These are phyloP conservation scores for Allacma fusca DNA, from an alignment of 2,888 invertebrate genomes.

Conservation along the genomic window DNA sequence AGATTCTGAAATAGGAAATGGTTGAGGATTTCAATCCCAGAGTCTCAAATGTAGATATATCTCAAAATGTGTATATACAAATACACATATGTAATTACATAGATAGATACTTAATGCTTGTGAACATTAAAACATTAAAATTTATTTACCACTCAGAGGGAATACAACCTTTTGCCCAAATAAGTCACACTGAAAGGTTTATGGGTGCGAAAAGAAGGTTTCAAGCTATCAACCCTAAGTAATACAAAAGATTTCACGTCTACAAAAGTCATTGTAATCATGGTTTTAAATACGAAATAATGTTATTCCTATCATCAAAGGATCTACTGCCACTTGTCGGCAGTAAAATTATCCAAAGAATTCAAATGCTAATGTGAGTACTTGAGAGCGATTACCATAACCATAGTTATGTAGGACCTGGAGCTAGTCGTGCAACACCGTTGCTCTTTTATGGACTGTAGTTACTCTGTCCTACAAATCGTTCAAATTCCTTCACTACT, in stretches of 20 bases:
- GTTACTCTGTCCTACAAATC: too few species aligned
- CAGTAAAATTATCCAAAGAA: not conserved
- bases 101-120: not conserved
- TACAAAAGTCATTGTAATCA: conserved; percentile 3
- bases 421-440: too few species aligned
- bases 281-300: conserved; percentile 2
- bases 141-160: conserved; percentile 12
- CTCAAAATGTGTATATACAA: too few species aligned
- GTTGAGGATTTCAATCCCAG: too few species aligned
- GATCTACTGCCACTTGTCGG: conserved; percentile 3
- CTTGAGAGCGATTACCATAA: too few species aligned
- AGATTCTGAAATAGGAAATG: not conserved
- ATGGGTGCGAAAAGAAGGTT: conserved; percentile 11
- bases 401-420: too few species aligned
- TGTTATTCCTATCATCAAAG: conserved; percentile 1
- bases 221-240: not conserved
- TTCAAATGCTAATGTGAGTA: not conserved
- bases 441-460: too few species aligned
- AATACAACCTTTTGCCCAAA: not conserved
- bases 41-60: not conserved
- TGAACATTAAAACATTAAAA: not conserved
- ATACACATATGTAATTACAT: not conserved
- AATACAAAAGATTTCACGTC: conserved; percentile 1
- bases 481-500: too few species aligned
- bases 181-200: not conserved